Evolutionary conservation across 2,888 invertebrate genomes (phyloP).

Genomic region (Watsonalla cultraria): DNA sequence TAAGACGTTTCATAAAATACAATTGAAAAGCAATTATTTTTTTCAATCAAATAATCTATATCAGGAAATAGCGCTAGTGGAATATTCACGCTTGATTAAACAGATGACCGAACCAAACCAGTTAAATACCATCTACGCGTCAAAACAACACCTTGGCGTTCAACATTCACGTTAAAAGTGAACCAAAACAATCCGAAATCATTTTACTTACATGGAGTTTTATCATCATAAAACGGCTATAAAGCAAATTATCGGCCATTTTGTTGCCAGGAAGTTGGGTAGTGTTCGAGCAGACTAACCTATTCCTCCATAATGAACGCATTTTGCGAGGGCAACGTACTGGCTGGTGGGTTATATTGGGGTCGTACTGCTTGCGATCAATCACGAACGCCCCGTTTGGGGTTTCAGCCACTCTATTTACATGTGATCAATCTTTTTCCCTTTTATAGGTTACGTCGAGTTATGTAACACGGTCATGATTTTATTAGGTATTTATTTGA

Average conservation of each 20-base stretch:
- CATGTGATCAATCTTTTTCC: conserved; percentile 34
- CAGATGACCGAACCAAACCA: too few species aligned
- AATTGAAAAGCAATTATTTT: too few species aligned
- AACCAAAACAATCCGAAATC: neutral
- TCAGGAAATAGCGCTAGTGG: too few species aligned
- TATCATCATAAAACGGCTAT: neutral
- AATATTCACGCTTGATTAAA: too few species aligned
- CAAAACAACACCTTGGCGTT: neutral
- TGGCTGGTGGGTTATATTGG: conserved; percentile 10
- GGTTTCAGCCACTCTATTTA: conserved; percentile 18
- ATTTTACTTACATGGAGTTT: neutral
- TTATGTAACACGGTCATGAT: neutral
- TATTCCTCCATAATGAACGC: conserved; percentile 2
- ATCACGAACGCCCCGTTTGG: conserved; percentile 30
- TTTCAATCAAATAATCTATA: too few species aligned
- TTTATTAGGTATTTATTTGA: neutral
- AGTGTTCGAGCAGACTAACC: neutral
- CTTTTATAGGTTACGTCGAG: conserved; percentile 5
- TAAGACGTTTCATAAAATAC: too few species aligned
- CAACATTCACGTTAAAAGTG: neutral
- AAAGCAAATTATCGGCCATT: neutral
- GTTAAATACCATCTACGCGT: too few species aligned
- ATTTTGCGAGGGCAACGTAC: conserved; percentile 27
- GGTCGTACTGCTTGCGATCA: conserved; percentile 24
- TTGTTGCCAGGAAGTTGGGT: neutral